Conservation (phyloP, 2,113 vertebrate species). For the Diadophis punctatus region DNA sequence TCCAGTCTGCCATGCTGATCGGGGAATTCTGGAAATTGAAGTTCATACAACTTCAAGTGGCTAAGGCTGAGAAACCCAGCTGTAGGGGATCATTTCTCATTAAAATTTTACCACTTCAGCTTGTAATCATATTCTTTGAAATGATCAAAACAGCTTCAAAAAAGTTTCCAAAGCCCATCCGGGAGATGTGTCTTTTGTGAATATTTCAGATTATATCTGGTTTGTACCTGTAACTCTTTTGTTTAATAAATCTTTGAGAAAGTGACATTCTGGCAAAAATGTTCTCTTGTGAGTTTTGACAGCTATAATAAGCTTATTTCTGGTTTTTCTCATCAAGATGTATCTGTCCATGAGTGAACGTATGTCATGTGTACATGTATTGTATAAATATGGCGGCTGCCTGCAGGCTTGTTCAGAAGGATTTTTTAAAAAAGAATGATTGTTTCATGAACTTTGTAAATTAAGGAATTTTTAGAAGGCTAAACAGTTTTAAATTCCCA, state of each 20-base stretch:
- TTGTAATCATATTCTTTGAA: background rate
- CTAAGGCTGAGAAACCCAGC: background rate
- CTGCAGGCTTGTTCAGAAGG: background rate
- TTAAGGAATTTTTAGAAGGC: conserved; percentile 41
- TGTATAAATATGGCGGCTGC: background rate
- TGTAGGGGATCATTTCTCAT: background rate
- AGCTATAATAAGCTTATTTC: conserved; percentile 3
- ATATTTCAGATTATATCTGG: background rate
- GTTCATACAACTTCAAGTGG: background rate
- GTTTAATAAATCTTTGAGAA: background rate
- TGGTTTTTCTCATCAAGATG: conserved; percentile 1
- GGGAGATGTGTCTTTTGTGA: background rate
- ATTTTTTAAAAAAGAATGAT: background rate
- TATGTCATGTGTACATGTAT: background rate
- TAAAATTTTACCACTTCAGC: background rate
- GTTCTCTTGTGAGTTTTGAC: background rate
- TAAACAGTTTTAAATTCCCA: conserved; percentile 1
- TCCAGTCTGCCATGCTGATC: background rate
- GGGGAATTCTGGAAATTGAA: background rate
- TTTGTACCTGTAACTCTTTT: background rate
- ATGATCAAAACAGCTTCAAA: background rate
- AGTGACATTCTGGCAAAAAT: background rate
- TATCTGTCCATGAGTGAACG: background rate
- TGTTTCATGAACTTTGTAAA: conserved; percentile 16
- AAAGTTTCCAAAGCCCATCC: background rate